Evolutionary conservation across 2,113 vertebrate species (phyloP), one percentile per base, ranked within the genome.

Genomic region (Daphoenositta chrysoptera): DNA sequence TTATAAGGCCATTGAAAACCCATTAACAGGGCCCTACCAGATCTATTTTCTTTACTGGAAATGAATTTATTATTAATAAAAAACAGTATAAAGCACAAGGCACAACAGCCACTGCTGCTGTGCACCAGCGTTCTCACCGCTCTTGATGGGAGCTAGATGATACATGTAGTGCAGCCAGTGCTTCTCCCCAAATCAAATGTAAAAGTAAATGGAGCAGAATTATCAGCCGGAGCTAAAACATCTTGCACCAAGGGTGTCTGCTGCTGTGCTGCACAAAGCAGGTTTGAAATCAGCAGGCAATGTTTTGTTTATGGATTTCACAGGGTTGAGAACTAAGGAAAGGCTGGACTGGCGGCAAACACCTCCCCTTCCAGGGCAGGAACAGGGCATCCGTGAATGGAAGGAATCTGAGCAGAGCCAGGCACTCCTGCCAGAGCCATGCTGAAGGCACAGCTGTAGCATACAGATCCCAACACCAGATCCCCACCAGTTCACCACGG

Each of bases 171-270:
- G 37, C n/a, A 48, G 42, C 15, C 71, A 48, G 27, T 3, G 21
- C 10, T 79, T 60, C 79, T 78, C 33, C 68, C 35, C 71, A 81
- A 8, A 81, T 44, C 68, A 23, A 71, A 63, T 42, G 60, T 86
- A 51, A 90, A 95, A 97, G 37, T 81, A 83, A 88, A 58, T 44
- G 66, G 68, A 90, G 84, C 92, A 93, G 91, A 94, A 65, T 83
- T 90, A 95, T 75, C 82, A 92, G n/a, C 79, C 57, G 44, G 33
- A 93, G 56, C 31, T 94, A 58, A 86, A 96, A 21, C 47, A 68
- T 87, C 88, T 66, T 61, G 45, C 78, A 85, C 21, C 30, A n/a
- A 77, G 31, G 16, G 54, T 76, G 70, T 81, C 70, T 83, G 68
- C 76, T 86, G 64, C 69, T 80, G 35, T 60, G 51, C 64, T 80